Evolutionary conservation across 1,140 invertebrate genomes (phyloP), one percentile per base, ranked within the genome.

Genomic region (Meloidogyne exigua): DNA sequence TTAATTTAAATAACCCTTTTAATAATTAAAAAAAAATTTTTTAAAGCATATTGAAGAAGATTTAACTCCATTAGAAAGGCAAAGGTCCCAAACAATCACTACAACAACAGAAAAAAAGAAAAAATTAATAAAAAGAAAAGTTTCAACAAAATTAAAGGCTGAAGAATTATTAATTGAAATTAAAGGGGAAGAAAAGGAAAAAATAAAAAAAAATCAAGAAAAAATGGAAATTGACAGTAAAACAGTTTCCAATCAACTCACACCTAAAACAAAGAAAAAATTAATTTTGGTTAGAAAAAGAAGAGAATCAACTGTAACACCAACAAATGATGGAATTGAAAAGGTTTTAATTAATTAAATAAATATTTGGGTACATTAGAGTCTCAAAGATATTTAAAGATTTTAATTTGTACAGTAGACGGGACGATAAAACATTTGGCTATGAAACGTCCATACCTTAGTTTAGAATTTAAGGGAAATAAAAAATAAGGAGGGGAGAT

Each of bases 301-400:
- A 25, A 68, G 66, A 68, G 66, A 42, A 68, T 42, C 49, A n/a
- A 57, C 49, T 57, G 49, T 21, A 3, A n/a, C 49, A 57, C 49
- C 49, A n/a, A 57, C n/a, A 7, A 57, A 12, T 57, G 18, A n/a
- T 7, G 18, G 7, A 5, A n/a, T 57, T 57, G 49, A 57, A 57
- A 57, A 57, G 49, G 18, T 18, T 18, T n/a, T 42, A 1, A 42
- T 42, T 42, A 10, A 1, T 42, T 42, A 42, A 42, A n/a, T n/a
- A n/a, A n/a, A n/a, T n/a, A n/a, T 42, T 5, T 1, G 10, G 10
- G 12, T 3, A 42, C 28, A 32, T 32, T 32, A 32, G 28, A 32
- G 28, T 32, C 28, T 32, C 28, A 32, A 7, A 32, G 28, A 32
- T 7, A 32, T 32, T 32, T 32, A 3, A 32, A 32, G 28, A 32